These are phyloP conservation scores for Dasyornis broadbenti DNA, from an alignment of 2,113 vertebrate species.

Conservation along the genomic window DNA sequence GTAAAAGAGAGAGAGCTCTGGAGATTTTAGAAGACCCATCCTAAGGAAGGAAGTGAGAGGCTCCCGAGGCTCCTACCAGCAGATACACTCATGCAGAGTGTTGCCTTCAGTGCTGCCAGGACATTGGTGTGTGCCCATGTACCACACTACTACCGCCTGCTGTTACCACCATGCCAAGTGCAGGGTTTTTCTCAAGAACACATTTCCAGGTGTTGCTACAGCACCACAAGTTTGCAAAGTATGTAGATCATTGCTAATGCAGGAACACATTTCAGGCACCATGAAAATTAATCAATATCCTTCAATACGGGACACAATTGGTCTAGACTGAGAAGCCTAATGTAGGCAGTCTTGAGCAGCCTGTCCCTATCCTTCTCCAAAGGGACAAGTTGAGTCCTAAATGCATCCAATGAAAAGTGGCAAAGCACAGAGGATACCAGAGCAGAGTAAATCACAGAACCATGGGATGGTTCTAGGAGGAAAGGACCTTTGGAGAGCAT, in stretches of 20 bases:
- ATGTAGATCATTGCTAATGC: not conserved
- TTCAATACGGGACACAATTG: not conserved
- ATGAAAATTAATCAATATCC: not conserved
- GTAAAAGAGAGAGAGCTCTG: not conserved
- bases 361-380: not conserved
- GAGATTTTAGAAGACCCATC: not conserved
- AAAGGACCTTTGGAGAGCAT: not conserved
- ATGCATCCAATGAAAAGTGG: not conserved
- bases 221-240: not conserved
- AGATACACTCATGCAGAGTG: not conserved
- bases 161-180: not conserved
- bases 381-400: not conserved
- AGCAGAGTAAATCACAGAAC: not conserved
- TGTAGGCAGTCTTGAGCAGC: not conserved
- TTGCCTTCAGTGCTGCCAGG: not conserved
- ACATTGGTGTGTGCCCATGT: not conserved
- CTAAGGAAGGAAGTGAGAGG: not conserved
- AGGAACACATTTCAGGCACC: not conserved
- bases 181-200: not conserved
- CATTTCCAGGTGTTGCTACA: not conserved
- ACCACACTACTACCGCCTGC: not conserved
- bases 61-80: not conserved
- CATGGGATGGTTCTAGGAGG: not conserved
- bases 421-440: not conserved
- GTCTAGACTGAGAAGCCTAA: not conserved